Conservation (phyloP, 2,797 vertebrate genomes). For the Sebastes minor region DNA sequence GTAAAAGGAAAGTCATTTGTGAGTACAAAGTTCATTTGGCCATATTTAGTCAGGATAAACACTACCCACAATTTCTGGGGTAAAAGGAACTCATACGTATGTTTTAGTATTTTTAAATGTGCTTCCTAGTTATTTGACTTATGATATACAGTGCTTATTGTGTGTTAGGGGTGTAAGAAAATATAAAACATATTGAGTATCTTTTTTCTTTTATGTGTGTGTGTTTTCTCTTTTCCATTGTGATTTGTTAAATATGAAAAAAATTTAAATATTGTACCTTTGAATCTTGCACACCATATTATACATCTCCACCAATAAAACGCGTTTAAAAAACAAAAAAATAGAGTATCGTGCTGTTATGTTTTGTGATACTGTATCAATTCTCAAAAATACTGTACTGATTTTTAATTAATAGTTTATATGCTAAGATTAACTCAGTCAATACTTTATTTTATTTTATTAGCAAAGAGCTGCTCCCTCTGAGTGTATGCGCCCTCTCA, state of each 20-base stretch:
- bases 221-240: too few relatives aligned
- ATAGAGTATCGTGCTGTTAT: neutral
- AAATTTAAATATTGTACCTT: too few relatives aligned
- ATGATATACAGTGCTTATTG: neutral
- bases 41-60: neutral
- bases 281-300: too few relatives aligned
- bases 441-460: neutral
- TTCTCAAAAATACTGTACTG: neutral
- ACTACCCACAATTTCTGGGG: neutral
- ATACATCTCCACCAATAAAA: too few relatives aligned
- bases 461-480: neutral
- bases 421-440: neutral
- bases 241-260: too few relatives aligned
- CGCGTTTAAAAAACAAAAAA: too few relatives aligned
- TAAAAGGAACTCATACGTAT: too few relatives aligned
- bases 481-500: neutral
- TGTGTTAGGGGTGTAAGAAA: neutral
- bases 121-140: neutral
- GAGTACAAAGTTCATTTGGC: neutral
- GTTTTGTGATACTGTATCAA: neutral
- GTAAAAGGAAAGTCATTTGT: neutral
- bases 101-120: neutral
- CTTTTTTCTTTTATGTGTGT: too few relatives aligned
- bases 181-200: neutral
- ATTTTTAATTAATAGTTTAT: neutral